Evolutionary conservation across 2,797 vertebrate species (phyloP), one percentile per base, ranked within the genome.

Genomic region (Tangara arthus): DNA sequence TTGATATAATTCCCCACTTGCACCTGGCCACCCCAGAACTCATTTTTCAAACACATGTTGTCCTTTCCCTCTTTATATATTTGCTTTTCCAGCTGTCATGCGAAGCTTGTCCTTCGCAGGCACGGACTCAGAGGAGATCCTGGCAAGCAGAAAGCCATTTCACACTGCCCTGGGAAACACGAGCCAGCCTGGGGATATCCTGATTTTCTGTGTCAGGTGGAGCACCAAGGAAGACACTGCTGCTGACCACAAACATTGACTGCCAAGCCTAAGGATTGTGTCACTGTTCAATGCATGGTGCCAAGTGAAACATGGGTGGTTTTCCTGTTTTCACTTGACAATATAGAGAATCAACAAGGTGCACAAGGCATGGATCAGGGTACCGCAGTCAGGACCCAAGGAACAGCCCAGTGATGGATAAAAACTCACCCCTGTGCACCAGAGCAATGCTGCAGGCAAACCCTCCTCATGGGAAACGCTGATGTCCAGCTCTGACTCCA

Each of bases 1-100:
- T 87, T 93, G 81, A 87, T 92, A 44, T n/a, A 77, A 83, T 89
- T 91, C 75, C 90, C 52, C 34, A 34, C 65, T 90, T 95, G 70
- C 18, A 79, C 88, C 35, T 88, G 82, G 76, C 85, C 84, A 90
- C 32, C 37, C 52, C n/a, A 35, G 26, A 90, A 72, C 37, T 30
- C 71, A 34, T 90, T 95, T 96, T 90, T 91, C 59, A 91, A 94
- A 90, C 69, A 28, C 9, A 12, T 37, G 6, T 27, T 96, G 35
- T 72, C 76, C 35, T 95, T 78, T 83, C 82, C 23, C 27, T 93
- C 73, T 78, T 78, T 71, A 41, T 4, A 2, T 93, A 55, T 93
- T 97, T 93, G 82, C 75, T 80, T 94, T 96, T 57, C 63, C 93
- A 73, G 32, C 3, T 16, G 34, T 34, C 44, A 27, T 75, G 81